phyloP scores from a whole-genome alignment of 1,140 invertebrate species.

The Cydia strobilella region DNA sequence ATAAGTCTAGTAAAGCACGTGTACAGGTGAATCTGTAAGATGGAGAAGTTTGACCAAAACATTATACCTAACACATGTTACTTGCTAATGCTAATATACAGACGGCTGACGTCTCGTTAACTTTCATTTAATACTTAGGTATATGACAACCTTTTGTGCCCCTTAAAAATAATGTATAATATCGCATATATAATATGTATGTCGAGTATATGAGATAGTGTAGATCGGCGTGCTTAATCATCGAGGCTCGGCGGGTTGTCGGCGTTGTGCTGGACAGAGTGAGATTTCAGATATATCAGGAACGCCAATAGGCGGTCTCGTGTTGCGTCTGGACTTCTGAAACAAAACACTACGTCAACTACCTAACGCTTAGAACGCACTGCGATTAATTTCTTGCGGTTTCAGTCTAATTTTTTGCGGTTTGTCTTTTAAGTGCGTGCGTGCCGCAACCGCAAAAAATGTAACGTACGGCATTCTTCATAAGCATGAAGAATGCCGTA shows the following conservation, averaged over 20 bases:
- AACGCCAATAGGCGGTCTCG: slow-evolving; percentile 63
- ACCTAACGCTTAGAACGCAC: no score
- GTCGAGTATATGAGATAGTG: slow-evolving; percentile 7
- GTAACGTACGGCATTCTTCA: no score
- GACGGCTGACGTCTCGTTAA: slow-evolving; percentile 23
- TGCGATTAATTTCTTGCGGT: no score
- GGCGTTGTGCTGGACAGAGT: slow-evolving; percentile 48
- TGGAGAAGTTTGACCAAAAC: not conserved
- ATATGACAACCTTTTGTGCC: slow-evolving; percentile 39
- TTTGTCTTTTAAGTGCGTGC: no score
- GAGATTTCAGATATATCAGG: slow-evolving; percentile 60
- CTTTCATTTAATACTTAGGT: slow-evolving; percentile 36
- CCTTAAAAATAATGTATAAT: slow-evolving; percentile 31
- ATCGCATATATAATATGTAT: slow-evolving; percentile 13
- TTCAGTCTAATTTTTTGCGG: no score
- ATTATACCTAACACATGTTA: not conserved
- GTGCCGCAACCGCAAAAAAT: no score
- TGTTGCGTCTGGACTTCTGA: slow-evolving; percentile 55
- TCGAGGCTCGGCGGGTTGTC: slow-evolving; percentile 60
- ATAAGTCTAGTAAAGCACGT: slow-evolving; percentile 36
- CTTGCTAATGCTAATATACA: slow-evolving; percentile 6
- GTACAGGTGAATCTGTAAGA: slow-evolving; percentile 18
- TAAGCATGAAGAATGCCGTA: no score
- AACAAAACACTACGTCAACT: slow-evolving; percentile 34
- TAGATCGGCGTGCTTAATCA: slow-evolving; percentile 37